Percentiles rank a stretch among this genome's conserved stretches.
Conservation (phyloP, 2,113 vertebrate species). For the Helogale parvula region DNA sequence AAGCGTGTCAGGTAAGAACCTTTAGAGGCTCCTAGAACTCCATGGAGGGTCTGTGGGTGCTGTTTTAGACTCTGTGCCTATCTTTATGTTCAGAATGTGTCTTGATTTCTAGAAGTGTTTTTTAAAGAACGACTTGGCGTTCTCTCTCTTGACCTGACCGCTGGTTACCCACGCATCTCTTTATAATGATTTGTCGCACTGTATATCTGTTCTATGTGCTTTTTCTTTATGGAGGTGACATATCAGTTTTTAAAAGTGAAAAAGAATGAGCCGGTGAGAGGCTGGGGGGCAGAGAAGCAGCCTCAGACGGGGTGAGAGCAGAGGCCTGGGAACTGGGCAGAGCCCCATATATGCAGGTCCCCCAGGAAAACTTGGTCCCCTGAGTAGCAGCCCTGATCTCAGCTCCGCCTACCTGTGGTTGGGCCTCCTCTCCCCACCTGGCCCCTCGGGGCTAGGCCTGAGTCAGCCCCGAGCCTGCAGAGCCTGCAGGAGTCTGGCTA, state of each 20-base stretch:
- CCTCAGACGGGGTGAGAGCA: neutral
- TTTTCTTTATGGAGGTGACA: conserved; percentile 29
- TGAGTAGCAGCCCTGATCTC: neutral
- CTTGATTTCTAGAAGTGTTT: neutral
- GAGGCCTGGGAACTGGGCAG: neutral
- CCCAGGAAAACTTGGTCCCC: neutral
- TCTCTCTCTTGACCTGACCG: neutral
- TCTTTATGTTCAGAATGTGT: neutral
- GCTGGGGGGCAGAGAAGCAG: neutral
- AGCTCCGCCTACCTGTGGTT: neutral
- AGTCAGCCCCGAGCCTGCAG: too few species aligned
- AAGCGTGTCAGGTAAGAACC: neutral
- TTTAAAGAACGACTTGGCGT: neutral
- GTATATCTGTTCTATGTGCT: neutral
- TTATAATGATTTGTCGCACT: neutral
- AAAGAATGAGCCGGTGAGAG: neutral
- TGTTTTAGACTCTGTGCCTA: conserved; percentile 13
- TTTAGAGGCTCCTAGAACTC: neutral
- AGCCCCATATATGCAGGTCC: neutral
- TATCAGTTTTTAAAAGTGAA: conserved; percentile 24
- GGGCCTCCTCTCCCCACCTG: neutral
- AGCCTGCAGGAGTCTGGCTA: too few species aligned
- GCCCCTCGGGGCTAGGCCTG: neutral
- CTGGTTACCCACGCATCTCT: neutral
- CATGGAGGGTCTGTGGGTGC: neutral